Evolutionary conservation across 2,888 invertebrate species (phyloP).

Genomic region (Megalurothrips usitatus): DNA sequence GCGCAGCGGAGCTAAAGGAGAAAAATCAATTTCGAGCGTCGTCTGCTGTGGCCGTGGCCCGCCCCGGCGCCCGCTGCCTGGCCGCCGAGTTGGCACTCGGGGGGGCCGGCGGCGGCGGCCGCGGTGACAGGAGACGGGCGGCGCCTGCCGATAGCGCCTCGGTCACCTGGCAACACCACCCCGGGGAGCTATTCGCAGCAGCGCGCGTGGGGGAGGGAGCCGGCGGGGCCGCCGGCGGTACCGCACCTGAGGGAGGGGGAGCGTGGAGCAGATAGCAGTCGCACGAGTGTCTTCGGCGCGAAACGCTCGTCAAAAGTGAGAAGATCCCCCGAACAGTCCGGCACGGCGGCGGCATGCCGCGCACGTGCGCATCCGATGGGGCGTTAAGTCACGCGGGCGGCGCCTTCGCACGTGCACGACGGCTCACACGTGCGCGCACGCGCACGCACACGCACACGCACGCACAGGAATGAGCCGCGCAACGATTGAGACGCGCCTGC

Average conservation of each 20-base stretch:
- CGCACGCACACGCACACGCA: too few species aligned
- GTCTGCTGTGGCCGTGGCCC: not conserved
- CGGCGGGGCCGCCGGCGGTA: not conserved
- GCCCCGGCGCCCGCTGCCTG: not conserved
- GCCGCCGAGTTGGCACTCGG: not conserved
- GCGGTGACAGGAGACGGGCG: not conserved
- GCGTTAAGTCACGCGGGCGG: not conserved
- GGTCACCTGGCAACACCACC: slow-evolving; percentile 9
- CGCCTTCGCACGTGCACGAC: too few species aligned
- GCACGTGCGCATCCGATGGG: not conserved
- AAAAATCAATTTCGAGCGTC: slow-evolving; percentile 1
- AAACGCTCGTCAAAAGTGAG: too few species aligned
- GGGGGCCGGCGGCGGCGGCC: not conserved
- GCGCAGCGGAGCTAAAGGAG: not conserved
- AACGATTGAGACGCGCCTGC: too few species aligned
- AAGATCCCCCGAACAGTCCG: too few species aligned
- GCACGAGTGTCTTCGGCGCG: too few species aligned
- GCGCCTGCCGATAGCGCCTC: not conserved
- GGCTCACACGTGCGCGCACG: too few species aligned
- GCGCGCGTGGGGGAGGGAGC: not conserved
- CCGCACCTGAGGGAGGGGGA: not conserved
- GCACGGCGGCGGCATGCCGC: not conserved
- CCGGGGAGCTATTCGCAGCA: not conserved
- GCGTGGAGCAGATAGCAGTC: not conserved
- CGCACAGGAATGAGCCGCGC: too few species aligned